Evolutionary conservation across 1,140 invertebrate species (phyloP), one percentile per base, ranked within the genome.

Genomic region (Lordiphosa clarofinis): DNA sequence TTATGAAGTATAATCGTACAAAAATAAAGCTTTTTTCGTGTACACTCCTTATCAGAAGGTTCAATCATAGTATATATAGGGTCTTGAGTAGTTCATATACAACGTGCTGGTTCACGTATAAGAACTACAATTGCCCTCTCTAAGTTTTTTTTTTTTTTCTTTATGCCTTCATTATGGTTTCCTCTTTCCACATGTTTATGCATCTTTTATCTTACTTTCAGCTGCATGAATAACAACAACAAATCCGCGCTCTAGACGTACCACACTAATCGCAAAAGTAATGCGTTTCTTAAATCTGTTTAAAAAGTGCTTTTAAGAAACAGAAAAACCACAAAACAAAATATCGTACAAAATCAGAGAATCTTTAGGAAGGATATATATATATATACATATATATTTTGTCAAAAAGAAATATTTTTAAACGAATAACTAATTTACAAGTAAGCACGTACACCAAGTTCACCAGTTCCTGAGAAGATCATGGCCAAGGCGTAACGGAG

Each of bases 141-240:
- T 19, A 11, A 36, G 39, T 36, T 19, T 46, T 64, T 53, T n/a
- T n/a, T n/a, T n/a, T 8, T 59, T 36, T 10, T 12, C 12, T 39
- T 55, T 48, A 7, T 13, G 10, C 42, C 56, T 49, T 21, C 6
- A 52, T 55, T 63, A 28, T 53, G 39, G 49, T 48, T 53, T 63
- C 35, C 40, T 72, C 58, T 69, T 39, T 65, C 65, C 36, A 75
- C 73, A 55, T 70, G 44, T 84, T 71, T 75, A 63, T 69, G 64
- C 56, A 61, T 66, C 60, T 84, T 62, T 72, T 61, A 42, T 84
- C 56, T 73, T 75, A 67, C 60, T 87, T 88, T 67, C 86, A 88
- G 87, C 87, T 78, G 87, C 87, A 88, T 88, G 86, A 88, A 88
- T 88, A 88, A 87, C 82, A 88, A 84, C 81, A 66, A 81, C 78